A percentile compares a stretch with the other conserved stretches of the same genome.
These are phyloP conservation scores for Electrophaes corylata DNA, from an alignment of 2,888 invertebrate genomes.

Conservation along the genomic window DNA sequence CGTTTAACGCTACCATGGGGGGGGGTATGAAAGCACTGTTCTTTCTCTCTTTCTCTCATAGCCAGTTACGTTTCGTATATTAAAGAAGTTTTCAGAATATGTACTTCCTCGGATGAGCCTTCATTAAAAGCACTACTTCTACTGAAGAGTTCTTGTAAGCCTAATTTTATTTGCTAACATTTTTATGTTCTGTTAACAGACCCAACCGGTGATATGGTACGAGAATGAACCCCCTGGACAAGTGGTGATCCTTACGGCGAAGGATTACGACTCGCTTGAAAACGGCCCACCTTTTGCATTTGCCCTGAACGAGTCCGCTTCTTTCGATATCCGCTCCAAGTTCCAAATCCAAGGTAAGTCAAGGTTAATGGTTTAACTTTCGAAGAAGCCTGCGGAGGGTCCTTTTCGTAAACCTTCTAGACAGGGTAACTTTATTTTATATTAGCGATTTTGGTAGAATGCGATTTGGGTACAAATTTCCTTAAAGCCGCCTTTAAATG, in stretches of 20 bases:
- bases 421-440: no score
- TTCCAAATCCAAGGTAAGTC: conserved; percentile 83
- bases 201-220: conserved; percentile 92
- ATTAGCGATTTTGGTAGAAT: conserved; percentile 7
- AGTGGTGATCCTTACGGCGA: conserved; percentile 88
- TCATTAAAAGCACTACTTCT: no score
- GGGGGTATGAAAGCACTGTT: no score
- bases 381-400: conserved; percentile 1
- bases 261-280: conserved; percentile 91
- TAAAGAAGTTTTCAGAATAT: no score
- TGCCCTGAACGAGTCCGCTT: conserved; percentile 86
- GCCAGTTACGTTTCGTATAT: no score
- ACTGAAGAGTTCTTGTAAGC: no score
- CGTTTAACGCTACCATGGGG: no score
- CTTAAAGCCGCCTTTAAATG: background rate
- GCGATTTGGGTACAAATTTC: background rate
- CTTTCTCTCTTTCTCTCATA: no score
- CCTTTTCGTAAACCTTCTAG: conserved; percentile 2
- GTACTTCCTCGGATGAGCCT: no score
- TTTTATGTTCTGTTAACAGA: conserved; percentile 58
- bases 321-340: conserved; percentile 87
- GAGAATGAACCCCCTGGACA: conserved; percentile 90
- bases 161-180: background rate
- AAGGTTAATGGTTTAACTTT: conserved; percentile 17
- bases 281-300: conserved; percentile 95